Evolutionary conservation across 2,888 invertebrate genomes (phyloP).

Genomic region (Drosophila limbata): DNA sequence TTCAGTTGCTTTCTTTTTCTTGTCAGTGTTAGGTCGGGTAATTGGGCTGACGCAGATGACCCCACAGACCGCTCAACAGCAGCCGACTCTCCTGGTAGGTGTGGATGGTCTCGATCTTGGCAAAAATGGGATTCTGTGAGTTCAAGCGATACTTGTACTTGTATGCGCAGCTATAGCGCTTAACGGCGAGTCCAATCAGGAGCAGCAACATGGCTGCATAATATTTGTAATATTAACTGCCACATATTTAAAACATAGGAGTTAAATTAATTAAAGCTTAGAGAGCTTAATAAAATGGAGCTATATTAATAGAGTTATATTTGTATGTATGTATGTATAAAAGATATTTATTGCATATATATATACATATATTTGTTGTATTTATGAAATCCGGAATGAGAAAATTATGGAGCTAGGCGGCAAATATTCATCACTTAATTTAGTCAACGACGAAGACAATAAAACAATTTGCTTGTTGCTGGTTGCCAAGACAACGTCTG

Average conservation of each 20-base stretch:
- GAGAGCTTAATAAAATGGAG: background rate
- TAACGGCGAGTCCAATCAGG: constrained; percentile 89
- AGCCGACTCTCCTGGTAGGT: constrained; percentile 92
- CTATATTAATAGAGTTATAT: no score
- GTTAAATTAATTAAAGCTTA: background rate
- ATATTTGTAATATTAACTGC: no score
- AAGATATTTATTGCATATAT: no score
- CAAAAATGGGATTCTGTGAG: constrained; percentile 89
- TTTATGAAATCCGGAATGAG: background rate
- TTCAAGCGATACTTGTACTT: constrained; percentile 89
- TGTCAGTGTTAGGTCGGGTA: no score
- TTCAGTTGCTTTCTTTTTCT: no score
- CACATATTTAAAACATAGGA: no score
- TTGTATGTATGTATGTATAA: no score
- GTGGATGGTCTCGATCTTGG: constrained; percentile 90
- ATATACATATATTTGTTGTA: no score
- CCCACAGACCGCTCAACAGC: constrained; percentile 92
- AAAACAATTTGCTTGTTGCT: constrained; percentile 29
- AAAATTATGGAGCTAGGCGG: background rate
- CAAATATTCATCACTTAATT: constrained; percentile 30
- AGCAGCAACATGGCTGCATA: constrained; percentile 86
- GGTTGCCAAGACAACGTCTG: constrained; percentile 22
- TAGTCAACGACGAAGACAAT: constrained; percentile 27
- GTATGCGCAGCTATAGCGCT: constrained; percentile 90
- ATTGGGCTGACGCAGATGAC: constrained; percentile 94